A percentile compares a stretch with the other conserved stretches of the same genome.
Evolutionary conservation across 2,797 vertebrate species (phyloP).

Genomic region (Schizopygopsis malacanthus): DNA sequence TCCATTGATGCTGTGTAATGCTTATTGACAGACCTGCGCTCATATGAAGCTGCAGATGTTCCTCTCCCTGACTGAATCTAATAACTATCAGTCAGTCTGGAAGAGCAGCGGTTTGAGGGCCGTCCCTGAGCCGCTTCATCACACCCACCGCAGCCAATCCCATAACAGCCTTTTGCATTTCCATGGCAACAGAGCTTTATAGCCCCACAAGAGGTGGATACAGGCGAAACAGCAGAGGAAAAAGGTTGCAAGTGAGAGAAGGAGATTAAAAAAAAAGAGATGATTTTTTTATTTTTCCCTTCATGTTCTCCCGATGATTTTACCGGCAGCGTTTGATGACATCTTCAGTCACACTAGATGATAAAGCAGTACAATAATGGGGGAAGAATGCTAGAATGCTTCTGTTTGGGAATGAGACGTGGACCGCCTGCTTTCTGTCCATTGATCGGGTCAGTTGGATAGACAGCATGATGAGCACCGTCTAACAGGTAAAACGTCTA

Average conservation of each 20-base stretch:
- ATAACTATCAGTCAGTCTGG: constrained; percentile 43
- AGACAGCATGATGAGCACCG: constrained; percentile 40
- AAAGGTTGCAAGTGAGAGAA: constrained; percentile 36
- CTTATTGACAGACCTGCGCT: constrained; percentile 29
- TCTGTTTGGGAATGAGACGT: constrained; percentile 44
- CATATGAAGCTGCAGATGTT: constrained; percentile 39
- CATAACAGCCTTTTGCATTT: constrained; percentile 83
- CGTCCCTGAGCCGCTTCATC: constrained; percentile 75
- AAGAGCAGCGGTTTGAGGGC: constrained; percentile 69
- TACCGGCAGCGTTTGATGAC: constrained; percentile 45
- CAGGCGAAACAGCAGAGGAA: constrained; percentile 59
- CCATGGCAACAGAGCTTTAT: constrained; percentile 87
- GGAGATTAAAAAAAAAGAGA: constrained; percentile 54
- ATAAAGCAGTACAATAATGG: constrained; percentile 6
- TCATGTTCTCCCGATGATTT: constrained; percentile 52
- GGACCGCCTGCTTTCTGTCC: constrained; percentile 5
- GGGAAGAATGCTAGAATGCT: constrained; percentile 28
- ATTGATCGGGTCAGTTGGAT: constrained; percentile 44
- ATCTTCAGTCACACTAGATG: constrained; percentile 13
- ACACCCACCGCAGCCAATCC: constrained; percentile 73
- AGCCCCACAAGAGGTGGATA: constrained; percentile 77
- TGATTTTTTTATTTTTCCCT: constrained; percentile 55
- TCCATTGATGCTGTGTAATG: constrained; percentile 16
- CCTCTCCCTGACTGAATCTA: constrained; percentile 26
- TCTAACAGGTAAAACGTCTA: constrained; percentile 52